A percentile compares a stretch with the other conserved stretches of the same genome.
phyloP scores from a whole-genome alignment of 2,113 vertebrate genomes.

The Psephotus haematonotus region DNA sequence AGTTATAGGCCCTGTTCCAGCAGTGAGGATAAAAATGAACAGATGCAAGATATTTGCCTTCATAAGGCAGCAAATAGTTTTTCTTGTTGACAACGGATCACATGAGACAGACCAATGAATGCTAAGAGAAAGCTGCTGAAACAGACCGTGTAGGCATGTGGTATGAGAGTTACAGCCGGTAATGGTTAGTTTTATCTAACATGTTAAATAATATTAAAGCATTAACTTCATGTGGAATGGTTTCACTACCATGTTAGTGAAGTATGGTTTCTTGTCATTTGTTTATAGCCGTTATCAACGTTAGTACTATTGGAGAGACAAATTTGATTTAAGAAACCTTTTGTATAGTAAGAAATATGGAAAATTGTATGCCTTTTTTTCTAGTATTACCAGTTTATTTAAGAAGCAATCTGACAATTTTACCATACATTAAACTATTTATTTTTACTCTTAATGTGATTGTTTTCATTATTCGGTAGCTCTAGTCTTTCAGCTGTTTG shows the following conservation, averaged over 20 bases:
- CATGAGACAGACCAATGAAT: neutral
- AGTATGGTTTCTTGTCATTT: neutral
- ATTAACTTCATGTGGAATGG: neutral
- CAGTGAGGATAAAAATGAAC: neutral
- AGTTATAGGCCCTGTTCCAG: neutral
- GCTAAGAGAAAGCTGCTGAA: neutral
- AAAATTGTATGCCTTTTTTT: neutral
- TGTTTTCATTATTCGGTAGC: neutral
- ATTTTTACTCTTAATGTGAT: neutral
- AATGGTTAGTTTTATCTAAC: neutral
- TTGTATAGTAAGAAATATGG: neutral
- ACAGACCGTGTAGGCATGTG: fast-evolving
- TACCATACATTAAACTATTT: constrained; percentile 44
- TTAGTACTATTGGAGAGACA: neutral
- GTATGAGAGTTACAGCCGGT: neutral
- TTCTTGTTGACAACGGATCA: neutral
- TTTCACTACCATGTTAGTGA: constrained; percentile 2
- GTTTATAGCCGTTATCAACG: neutral
- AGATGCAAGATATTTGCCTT: constrained; percentile 1
- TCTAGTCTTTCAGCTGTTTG: neutral
- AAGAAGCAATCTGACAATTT: neutral
- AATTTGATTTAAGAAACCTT: neutral
- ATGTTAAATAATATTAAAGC: neutral
- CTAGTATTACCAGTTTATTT: neutral
- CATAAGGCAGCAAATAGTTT: neutral